Evolutionary conservation across 1,140 invertebrate species (phyloP).

Genomic region (Drosophila kanapiae): DNA sequence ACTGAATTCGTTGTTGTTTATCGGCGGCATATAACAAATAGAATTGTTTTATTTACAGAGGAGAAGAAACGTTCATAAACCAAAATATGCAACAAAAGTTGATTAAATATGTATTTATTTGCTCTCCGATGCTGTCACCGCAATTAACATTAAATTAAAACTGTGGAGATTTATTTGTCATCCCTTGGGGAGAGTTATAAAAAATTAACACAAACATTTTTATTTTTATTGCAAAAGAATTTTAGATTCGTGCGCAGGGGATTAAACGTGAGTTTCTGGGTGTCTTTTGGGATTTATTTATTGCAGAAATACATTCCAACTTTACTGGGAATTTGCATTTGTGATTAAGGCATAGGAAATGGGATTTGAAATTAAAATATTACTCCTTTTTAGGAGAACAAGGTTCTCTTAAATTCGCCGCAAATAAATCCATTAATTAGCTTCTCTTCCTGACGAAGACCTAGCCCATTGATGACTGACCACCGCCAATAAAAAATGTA

Average conservation of each 20-base stretch:
- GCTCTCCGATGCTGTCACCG: background rate
- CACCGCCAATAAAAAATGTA: conserved; percentile 7
- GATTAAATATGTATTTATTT: conserved; percentile 47
- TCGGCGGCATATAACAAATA: conserved; percentile 54
- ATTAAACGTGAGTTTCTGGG: conserved; percentile 7
- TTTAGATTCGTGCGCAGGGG: conserved; percentile 10
- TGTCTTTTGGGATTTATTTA: background rate
- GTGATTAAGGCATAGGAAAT: background rate
- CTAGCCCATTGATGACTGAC: conserved; percentile 14
- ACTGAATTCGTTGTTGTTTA: conserved; percentile 59
- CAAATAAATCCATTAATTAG: conserved; percentile 4
- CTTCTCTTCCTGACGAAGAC: conserved; percentile 14
- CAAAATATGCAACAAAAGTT: conserved; percentile 43
- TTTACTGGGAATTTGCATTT: background rate
- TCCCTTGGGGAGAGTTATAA: background rate
- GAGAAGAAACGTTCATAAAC: conserved; percentile 31
- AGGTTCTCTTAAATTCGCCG: background rate
- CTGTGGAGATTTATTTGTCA: conserved; percentile 33
- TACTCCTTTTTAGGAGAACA: background rate
- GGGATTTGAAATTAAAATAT: background rate
- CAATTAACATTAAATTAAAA: conserved; percentile 43
- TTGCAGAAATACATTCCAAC: background rate
- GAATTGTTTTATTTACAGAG: conserved; percentile 56
- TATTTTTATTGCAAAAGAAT: conserved; percentile 1
- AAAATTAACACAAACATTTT: conserved; percentile 30